Evolutionary conservation across 2,888 invertebrate species (phyloP), one percentile per base, ranked within the genome.

Genomic region (Chrysolina haemoptera): DNA sequence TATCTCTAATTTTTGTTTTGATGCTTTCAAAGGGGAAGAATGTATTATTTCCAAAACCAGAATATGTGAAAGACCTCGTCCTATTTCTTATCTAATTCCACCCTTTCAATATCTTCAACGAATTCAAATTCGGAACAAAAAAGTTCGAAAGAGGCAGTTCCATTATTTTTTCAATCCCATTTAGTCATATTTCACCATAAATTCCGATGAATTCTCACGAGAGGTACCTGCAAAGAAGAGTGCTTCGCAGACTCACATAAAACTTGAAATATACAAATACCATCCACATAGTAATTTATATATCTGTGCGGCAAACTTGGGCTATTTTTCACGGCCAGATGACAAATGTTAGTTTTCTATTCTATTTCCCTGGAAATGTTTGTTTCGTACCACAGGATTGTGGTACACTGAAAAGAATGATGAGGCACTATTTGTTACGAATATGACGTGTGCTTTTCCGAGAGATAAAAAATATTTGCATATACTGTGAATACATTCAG

Each of bases 271-370:
- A 77, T 74, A 72, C 72, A 74, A 74, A 72, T 71, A 71, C 74
- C 71, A 76, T 77, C 75, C 72, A 64, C 77, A 73, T 72, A 69
- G 70, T 75, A 74, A 77, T 76, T 76, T 76, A 77, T 59, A 59
- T 77, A 62, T 64, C 59, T 55, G 50, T 69, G 70, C 67, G 67
- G 69, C 53, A 73, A 77, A 77, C 73, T 77, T 75, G 50, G 65
- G 76, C 68, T 70, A 77, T 77, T 75, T 76, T 74, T 77, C 77
- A 76, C 62, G 27, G 41, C 53, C 73, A 43, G 63, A 71, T 76
- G 77, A 77, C 77, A 72, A 76, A 77, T 77, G 77, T 64, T 72
- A 68, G 48, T 77, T 76, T 74, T 72, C 77, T 75, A 75, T 77
- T 77, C 70, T 74, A 77, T 75, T 75, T 71, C 64, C 48, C 70